Evolutionary conservation across 2,797 vertebrate species (phyloP), one percentile per base, ranked within the genome.

Genomic region (Neosalanx taihuensis): DNA sequence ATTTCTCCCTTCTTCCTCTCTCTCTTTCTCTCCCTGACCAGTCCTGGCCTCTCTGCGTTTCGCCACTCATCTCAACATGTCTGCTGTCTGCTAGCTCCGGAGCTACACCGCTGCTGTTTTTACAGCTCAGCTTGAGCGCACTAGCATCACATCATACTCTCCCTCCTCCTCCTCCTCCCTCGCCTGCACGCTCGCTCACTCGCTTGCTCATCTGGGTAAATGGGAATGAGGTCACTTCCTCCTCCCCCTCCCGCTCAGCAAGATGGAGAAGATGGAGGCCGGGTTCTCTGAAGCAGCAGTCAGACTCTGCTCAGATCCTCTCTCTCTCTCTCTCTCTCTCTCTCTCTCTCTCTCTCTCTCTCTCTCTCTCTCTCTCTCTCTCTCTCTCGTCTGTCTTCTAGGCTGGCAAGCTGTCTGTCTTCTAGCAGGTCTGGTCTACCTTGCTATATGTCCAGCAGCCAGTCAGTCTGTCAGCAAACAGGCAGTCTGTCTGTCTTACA

Each of bases 221-320:
- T 76, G 64, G 41, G 13, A 61, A 77, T 81, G 81, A 81, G 67
- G 68, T 79, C 73, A 78, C 67, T 75, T 72, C 67, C 72, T 62
- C 67, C 71, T 63, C 75, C 66, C 61, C 23, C 29, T 63, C 61
- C 67, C 35, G 64, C 63, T 35, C 61, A 62, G 35, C 64, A 49
- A 65, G 53, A 69, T 70, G 6, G 9, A 35, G n/a, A 60, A 60
- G 35, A 41, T 58, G 57, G 35, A 37, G 68, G 26, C 12, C 37
- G 46, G 31, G 18, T 46, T 18, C 33, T 59, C n/a, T 60, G 29
- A 29, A 23, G 58, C 17, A 53, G 51, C 51, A 56, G 51, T 17
- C 51, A 56, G 2, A 56, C 51, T 51, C 31, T 17, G 17, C 23
- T 18, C 49, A 26, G 15, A 37, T 67, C 49, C 13, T 33, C 30